Percentiles rank a stretch among this genome's conserved stretches.
Evolutionary conservation across 2,797 vertebrate species (phyloP).

Genomic region (Lagothrix lagotricha): DNA sequence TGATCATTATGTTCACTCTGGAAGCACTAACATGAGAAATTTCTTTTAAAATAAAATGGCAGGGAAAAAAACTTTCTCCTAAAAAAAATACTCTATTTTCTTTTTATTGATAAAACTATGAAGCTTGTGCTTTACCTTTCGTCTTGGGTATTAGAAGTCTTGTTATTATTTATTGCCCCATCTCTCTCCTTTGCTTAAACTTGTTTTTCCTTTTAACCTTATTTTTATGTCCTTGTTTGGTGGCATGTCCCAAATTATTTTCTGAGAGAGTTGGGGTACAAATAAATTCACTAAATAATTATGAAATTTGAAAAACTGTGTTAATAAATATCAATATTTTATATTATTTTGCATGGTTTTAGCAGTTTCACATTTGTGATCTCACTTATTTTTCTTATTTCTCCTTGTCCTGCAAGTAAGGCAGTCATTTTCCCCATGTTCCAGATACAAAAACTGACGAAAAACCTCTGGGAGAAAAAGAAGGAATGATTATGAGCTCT

Average conservation of each 20-base stretch:
- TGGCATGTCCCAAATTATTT: background rate
- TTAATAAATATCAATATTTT: background rate
- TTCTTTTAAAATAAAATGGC: constrained; percentile 12
- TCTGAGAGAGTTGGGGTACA: background rate
- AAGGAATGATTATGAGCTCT: background rate
- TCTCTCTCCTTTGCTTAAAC: constrained; percentile 1
- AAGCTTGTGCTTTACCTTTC: background rate
- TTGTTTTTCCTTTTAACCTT: background rate
- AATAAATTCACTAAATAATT: constrained; percentile 23
- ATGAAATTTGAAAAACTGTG: background rate
- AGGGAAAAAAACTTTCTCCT: background rate
- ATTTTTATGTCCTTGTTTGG: background rate
- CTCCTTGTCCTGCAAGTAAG: background rate
- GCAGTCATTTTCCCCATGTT: background rate
- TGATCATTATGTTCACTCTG: background rate
- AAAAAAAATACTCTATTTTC: background rate
- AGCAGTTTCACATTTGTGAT: background rate
- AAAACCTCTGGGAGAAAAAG: background rate
- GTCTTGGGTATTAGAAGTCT: background rate
- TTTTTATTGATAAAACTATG: background rate
- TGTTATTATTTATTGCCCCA: background rate
- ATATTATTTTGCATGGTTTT: background rate
- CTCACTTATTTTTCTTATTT: background rate
- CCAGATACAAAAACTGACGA: background rate
- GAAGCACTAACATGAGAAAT: background rate